Evolutionary conservation across 2,888 invertebrate species (phyloP).

Genomic region (Chrysotoxum bicinctum): DNA sequence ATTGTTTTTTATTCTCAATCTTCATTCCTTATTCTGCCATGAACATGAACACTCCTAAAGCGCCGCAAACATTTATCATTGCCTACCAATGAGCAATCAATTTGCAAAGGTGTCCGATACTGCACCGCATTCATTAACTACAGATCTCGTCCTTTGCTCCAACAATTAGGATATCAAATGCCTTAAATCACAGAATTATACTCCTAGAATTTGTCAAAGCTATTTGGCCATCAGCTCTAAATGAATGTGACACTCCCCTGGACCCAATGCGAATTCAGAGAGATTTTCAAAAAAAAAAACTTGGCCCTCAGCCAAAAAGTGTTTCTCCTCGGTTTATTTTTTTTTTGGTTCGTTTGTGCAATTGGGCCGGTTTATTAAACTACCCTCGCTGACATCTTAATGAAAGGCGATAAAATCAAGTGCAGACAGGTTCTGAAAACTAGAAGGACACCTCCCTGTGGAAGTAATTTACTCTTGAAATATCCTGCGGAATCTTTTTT

Average conservation of each 20-base stretch:
- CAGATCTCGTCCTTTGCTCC: slow-evolving; percentile 26
- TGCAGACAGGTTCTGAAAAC: slow-evolving; percentile 51
- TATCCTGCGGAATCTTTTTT: slow-evolving; percentile 29
- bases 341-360: not conserved
- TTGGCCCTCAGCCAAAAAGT: slow-evolving; percentile 54
- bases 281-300: slow-evolving; percentile 14
- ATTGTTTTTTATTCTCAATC: not conserved
- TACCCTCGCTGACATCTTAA: slow-evolving; percentile 48
- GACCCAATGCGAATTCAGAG: slow-evolving; percentile 28
- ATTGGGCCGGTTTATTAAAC: slow-evolving; percentile 34
- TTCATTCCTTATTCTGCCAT: not conserved
- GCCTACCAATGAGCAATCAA: slow-evolving; percentile 64
- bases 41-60: not conserved
- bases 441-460: slow-evolving; percentile 51
- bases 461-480: slow-evolving; percentile 61
- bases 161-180: slow-evolving; percentile 45
- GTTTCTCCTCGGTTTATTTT: not conserved
- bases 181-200: slow-evolving; percentile 59
- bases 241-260: slow-evolving; percentile 60
- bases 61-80: slow-evolving; percentile 52
- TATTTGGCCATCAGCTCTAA: slow-evolving; percentile 70
- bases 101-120: slow-evolving; percentile 56
- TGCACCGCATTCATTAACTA: slow-evolving; percentile 63
- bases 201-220: slow-evolving; percentile 60
- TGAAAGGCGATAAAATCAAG: slow-evolving; percentile 70